phyloP scores from a whole-genome alignment of 1,140 invertebrate species.

The Trachymyrmex septentrionalis region DNA sequence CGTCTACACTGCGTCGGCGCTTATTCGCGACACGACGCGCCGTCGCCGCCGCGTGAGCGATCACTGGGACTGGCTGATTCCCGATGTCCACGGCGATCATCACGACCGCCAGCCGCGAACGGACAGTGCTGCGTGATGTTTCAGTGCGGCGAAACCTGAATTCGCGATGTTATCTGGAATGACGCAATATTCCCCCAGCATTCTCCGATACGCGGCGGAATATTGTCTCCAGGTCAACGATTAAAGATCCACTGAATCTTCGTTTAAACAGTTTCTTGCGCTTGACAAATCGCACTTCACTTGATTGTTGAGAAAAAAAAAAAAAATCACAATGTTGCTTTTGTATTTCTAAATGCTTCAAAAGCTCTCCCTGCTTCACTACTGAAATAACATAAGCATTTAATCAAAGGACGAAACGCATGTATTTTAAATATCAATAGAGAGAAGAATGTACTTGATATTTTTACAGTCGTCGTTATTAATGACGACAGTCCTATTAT shows the following conservation, averaged over 20 bases:
- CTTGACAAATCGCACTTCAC: neutral
- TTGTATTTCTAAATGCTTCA: no score
- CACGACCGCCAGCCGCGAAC: neutral
- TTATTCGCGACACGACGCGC: constrained; percentile 19
- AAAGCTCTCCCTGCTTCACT: no score
- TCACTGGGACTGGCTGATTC: neutral
- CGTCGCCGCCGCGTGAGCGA: neutral
- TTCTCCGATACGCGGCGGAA: neutral
- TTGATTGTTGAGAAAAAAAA: neutral
- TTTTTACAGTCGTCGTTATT: no score
- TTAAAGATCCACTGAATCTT: neutral
- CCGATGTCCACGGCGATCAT: neutral
- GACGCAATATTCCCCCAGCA: neutral
- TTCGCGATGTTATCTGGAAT: constrained; percentile 5
- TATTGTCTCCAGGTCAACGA: neutral
- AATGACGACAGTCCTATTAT: neutral
- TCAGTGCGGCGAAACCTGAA: neutral
- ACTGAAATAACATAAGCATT: no score
- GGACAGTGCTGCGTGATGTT: neutral
- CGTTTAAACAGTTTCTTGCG: neutral
- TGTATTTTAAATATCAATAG: neutral
- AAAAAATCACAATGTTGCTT: no score
- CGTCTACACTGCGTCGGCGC: neutral
- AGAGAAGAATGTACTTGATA: neutral
- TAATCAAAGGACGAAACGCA: no score